Base-by-base conservation (phyloP, 2,113 vertebrate species). In the Carlito syrichta region DNA sequence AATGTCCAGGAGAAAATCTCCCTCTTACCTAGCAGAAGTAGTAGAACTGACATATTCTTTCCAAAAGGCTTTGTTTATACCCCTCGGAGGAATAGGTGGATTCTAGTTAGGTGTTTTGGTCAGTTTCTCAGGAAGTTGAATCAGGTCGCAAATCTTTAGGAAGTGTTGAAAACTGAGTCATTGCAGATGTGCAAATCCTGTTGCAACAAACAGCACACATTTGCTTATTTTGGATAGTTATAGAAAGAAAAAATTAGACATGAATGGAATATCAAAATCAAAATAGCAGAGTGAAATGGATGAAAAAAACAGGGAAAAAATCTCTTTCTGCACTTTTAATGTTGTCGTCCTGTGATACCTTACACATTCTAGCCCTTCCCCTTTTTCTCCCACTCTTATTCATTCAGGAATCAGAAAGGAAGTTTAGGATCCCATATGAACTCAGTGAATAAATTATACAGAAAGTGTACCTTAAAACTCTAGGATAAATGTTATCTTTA, bases 151-250 rank as follows among this genome's bases (percentile, higher is more conserved):
- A 97, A 97, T 96, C 98, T 97, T 95, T 63, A 86, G 89, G 93
- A 98, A 96, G 96, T 69, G 43, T 78, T 96, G 98, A 98, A 98
- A 98, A 52, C 89, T 88, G 97, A 97, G 71, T 95, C 95, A 97
- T 92, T 97, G 97, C 97, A 96, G 82, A 97, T 6, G 38, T 96
- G 93, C 94, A 97, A 98, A 98, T 98, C 96, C 97, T 96, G 82
- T 95, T 91, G 96, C 96, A 98, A 97, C 96, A 95, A 98, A 97
- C 16, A 86, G 97, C 81, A 96, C 54, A 35, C 68, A 86, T 85
- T 97, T 98, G 97, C 97, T 98, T 98, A 97, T 91, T 97, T 96
- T 98, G 98, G 98, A 98, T 63, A 79, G 81, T 23, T 60, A 79
- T 6, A 71, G 90, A 97, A 91, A 96, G 81, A 69, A 86, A 94